Base-by-base conservation (phyloP, 1,140 invertebrate genomes). In the Fopius arisanus region DNA sequence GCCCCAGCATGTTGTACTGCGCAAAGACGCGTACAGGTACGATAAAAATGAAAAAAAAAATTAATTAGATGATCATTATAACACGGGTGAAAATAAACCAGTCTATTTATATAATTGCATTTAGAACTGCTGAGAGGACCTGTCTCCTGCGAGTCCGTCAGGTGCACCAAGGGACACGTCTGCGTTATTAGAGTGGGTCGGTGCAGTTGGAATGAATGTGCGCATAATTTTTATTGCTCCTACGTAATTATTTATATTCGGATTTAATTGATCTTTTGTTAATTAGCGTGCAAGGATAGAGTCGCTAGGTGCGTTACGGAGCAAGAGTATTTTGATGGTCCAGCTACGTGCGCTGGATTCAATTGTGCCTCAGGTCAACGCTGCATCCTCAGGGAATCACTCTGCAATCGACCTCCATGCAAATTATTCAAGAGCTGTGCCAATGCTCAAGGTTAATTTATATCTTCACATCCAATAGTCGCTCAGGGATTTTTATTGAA, bases 1-100 rank as follows among this genome's bases (percentile, higher is more conserved):
- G 84, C 74, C 82, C 84, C 0, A 76, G 37, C 14, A 86, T 86
- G 83, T 48, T 78, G 0, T 86, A 82, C 10, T 86, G 84, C 37
- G 75, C 82, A 1, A 81, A 73, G 69, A 79, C 82, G 0, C 66
- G 63, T 63, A 80, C 51, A 78, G 84, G 83, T 85, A 21, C 73
- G 51, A 6, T 12, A 1, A 14, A 67, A 12, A 59, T 67, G 31
- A 62, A 59, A 43, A 59, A 41, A 37, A 29, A 37, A 67, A 33
- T 65, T 14, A 14, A 9, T 29, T 65, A 65, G 21, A 28, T 21
- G 10, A 63, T 26, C 16, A 19, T 63, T 63, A 31, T 63, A 19
- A 29, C 43, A 48, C 16, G 14, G n/a, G n/a, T 48, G 43, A 31
- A 40, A 12, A 19, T 9, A 19, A 28, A 48, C 10, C 9, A 54